Percentiles rank a stretch among this genome's conserved stretches.
Evolutionary conservation across 2,888 invertebrate species (phyloP).

Genomic region (Caenorhabditis doughertyi): DNA sequence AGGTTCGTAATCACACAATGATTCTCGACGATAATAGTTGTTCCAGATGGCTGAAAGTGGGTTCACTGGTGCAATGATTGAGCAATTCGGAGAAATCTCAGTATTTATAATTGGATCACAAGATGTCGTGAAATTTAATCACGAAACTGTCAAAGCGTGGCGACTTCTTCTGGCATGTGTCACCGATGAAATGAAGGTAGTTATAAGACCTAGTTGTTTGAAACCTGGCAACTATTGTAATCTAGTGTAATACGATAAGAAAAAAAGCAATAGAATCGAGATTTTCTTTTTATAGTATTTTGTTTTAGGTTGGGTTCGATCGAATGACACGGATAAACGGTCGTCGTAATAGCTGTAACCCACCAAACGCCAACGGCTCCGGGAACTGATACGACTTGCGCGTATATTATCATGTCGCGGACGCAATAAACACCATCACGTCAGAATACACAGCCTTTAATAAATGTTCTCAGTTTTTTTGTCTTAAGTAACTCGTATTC

Average conservation of each 20-base stretch:
- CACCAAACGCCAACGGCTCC: slow-evolving; percentile 89
- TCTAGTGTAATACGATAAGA: too few relatives aligned
- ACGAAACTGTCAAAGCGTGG: slow-evolving; percentile 74
- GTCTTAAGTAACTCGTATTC: neutral
- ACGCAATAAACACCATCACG: slow-evolving; percentile 39
- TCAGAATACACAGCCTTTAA: slow-evolving; percentile 27
- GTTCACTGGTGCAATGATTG: slow-evolving; percentile 74
- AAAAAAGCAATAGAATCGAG: too few relatives aligned
- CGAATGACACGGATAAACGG: slow-evolving; percentile 65
- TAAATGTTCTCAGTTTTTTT: slow-evolving; percentile 17
- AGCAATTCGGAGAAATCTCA: slow-evolving; percentile 73
- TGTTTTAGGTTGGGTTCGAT: slow-evolving; percentile 63
- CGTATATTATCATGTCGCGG: slow-evolving; percentile 27
- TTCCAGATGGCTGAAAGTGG: slow-evolving; percentile 73
- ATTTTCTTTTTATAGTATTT: neutral
- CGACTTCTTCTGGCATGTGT: slow-evolving; percentile 71
- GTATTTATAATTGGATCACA: slow-evolving; percentile 73
- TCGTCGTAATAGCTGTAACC: slow-evolving; percentile 84
- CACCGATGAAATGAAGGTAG: slow-evolving; percentile 74
- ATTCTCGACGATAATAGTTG: neutral
- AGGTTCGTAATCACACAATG: slow-evolving; percentile 57
- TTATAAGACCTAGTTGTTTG: too few relatives aligned
- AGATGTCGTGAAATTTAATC: slow-evolving; percentile 73
- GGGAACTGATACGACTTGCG: slow-evolving; percentile 5
- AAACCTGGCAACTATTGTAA: too few relatives aligned